A percentile compares a stretch with the other conserved stretches of the same genome.
phyloP scores from a whole-genome alignment of 2,888 invertebrate genomes.

The Teleogryllus oceanicus region DNA sequence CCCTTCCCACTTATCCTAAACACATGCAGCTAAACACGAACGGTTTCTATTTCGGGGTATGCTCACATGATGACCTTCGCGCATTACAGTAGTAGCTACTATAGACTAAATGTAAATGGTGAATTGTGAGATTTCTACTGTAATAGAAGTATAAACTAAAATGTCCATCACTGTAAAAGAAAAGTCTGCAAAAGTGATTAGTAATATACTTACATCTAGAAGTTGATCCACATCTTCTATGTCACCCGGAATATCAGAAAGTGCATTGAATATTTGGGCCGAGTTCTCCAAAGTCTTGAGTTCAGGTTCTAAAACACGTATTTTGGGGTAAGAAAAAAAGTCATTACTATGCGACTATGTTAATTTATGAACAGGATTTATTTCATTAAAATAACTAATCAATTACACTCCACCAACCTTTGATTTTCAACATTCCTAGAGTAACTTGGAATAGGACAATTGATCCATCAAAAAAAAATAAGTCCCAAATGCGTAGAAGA shows the following conservation, averaged over 20 bases:
- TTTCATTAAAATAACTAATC: neutral
- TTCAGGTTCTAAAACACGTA: slow-evolving; percentile 60
- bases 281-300: slow-evolving; percentile 87
- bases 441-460: slow-evolving; percentile 91
- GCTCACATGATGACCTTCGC: too few species aligned
- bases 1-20: too few species aligned
- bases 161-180: too few species aligned
- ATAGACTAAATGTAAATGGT: too few species aligned
- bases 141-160: too few species aligned
- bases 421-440: slow-evolving; percentile 87
- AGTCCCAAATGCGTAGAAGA: slow-evolving; percentile 90
- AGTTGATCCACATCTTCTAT: slow-evolving; percentile 87
- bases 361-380: slow-evolving; percentile 3
- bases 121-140: too few species aligned
- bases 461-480: slow-evolving; percentile 95
- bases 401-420: slow-evolving; percentile 45
- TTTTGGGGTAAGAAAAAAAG: neutral
- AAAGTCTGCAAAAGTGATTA: too few species aligned
- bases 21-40: too few species aligned
- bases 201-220: slow-evolving; percentile 60
- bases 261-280: slow-evolving; percentile 94
- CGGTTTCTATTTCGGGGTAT: too few species aligned
- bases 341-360: neutral
- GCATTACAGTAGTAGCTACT: too few species aligned
- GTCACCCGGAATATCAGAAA: slow-evolving; percentile 93